Evolutionary conservation across 2,888 invertebrate genomes (phyloP).

Genomic region (Mermis nigrescens): DNA sequence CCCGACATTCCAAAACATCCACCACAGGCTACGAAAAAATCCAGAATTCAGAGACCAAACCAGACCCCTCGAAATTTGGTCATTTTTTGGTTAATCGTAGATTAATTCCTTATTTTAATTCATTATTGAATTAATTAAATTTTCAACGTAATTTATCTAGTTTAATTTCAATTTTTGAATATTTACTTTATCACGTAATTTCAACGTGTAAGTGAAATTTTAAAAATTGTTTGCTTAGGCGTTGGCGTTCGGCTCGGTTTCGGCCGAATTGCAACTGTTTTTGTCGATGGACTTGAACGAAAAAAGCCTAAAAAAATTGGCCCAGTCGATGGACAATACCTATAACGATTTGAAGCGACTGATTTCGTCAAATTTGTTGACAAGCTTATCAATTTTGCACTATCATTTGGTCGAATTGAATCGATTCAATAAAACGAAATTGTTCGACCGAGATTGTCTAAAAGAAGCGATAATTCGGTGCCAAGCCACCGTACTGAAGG

Average conservation of each 20-base stretch:
- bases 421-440: neutral
- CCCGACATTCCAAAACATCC: too few species aligned
- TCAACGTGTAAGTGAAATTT: too few species aligned
- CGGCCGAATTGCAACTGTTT: slow-evolving; percentile 55
- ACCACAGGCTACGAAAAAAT: too few species aligned
- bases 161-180: too few species aligned
- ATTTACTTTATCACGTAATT: neutral
- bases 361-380: slow-evolving; percentile 57
- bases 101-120: too few species aligned
- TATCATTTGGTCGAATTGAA: neutral
- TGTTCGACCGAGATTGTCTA: neutral
- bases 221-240: too few species aligned
- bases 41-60: too few species aligned
- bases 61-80: too few species aligned
- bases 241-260: slow-evolving; percentile 60
- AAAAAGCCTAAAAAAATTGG: slow-evolving; percentile 45
- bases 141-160: too few species aligned
- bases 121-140: too few species aligned
- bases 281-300: slow-evolving; percentile 54
- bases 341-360: slow-evolving; percentile 81
- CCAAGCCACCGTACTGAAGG: neutral
- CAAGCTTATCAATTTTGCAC: neutral
- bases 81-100: too few species aligned
- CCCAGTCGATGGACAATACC: slow-evolving; percentile 76
- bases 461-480: neutral